Evolutionary conservation across 2,888 invertebrate species (phyloP), one percentile per base, ranked within the genome.

Genomic region (Melanostoma mellinum): DNA sequence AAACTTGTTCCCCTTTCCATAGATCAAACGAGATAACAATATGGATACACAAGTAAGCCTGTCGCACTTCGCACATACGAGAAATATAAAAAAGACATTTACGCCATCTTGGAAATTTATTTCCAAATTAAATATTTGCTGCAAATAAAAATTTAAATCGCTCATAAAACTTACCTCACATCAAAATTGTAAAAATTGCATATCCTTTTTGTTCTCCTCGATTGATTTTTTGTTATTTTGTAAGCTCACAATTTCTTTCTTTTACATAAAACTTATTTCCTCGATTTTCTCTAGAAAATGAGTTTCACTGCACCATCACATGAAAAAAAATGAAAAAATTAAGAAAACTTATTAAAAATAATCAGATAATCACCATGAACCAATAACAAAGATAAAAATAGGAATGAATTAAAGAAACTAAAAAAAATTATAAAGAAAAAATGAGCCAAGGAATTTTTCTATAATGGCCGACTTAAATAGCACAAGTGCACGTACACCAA

Each of bases 391-490:
- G 20, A 1, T 20, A 20, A 20, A 20, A 20, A 20, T 20, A 20
- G 20, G 1, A 20, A 20, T 20, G 20, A 20, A 20, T 20, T 20
- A 20, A 20, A 20, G 20, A 20, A 20, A 20, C 20, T 20, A 20
- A 20, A 20, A 20, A 20, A 20, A 20, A 20, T 20, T 20, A 20
- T 0, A 20, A 20, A 1, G 20, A 20, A 20, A 55, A 68, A 44
- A 33, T 35, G n/a, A 58, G 33, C 46, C 48, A 30, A 61, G 46
- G 36, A 61, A 48, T 60, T 55, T 76, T 50, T 67, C 38, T 68
- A 61, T 68, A 81, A 81, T 76, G 76, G 76, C 76, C 68, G 72
- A 72, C 75, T 60, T 80, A 50, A 52, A 52, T 46, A 74, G 52
- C 61, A 80, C 69, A 55, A 71, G 60, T 67, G 58, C 69, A 75